These are phyloP conservation scores for Nomada ruficornis DNA, from an alignment of 2,888 invertebrate genomes.

Conservation along the genomic window DNA sequence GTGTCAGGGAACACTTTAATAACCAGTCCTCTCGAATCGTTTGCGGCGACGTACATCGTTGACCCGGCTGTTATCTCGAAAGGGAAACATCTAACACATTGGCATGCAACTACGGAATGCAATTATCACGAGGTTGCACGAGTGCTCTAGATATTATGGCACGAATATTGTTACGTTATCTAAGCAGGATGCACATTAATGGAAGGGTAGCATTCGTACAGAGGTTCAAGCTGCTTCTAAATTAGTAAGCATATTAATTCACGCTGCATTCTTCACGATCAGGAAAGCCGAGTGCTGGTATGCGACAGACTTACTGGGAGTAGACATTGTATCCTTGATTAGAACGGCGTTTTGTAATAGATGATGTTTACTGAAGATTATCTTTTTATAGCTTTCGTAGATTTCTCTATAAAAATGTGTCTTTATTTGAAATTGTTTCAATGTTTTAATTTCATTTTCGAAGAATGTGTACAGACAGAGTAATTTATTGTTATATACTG, in stretches of 20 bases:
- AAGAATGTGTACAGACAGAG: not conserved
- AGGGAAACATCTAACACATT: slow-evolving; percentile 42
- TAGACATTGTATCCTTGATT: slow-evolving; percentile 39
- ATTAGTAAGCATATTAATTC: slow-evolving; percentile 23
- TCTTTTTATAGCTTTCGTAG: not conserved
- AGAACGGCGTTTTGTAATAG: slow-evolving; percentile 26
- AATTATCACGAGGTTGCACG: slow-evolving; percentile 49
- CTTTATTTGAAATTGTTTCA: too few species aligned
- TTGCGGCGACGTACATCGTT: slow-evolving; percentile 6
- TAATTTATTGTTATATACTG: not conserved
- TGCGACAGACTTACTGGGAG: slow-evolving; percentile 57
- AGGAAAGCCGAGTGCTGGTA: slow-evolving; percentile 30
- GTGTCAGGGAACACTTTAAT: slow-evolving; percentile 14
- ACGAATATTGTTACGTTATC: slow-evolving; percentile 44
- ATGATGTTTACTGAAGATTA: slow-evolving; percentile 30
- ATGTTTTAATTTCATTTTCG: not conserved
- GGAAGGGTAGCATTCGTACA: slow-evolving; percentile 24
- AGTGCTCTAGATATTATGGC: slow-evolving; percentile 28
- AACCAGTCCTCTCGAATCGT: slow-evolving; percentile 31
- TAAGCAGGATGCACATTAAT: slow-evolving; percentile 29
- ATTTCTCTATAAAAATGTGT: not conserved
- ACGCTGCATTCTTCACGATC: slow-evolving; percentile 17
- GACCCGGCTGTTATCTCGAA: slow-evolving; percentile 18
- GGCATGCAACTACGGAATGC: slow-evolving; percentile 58
- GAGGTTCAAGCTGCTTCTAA: slow-evolving; percentile 37